phyloP scores from a whole-genome alignment of 2,888 invertebrate species.

The Heteromyza rotundicornis region DNA sequence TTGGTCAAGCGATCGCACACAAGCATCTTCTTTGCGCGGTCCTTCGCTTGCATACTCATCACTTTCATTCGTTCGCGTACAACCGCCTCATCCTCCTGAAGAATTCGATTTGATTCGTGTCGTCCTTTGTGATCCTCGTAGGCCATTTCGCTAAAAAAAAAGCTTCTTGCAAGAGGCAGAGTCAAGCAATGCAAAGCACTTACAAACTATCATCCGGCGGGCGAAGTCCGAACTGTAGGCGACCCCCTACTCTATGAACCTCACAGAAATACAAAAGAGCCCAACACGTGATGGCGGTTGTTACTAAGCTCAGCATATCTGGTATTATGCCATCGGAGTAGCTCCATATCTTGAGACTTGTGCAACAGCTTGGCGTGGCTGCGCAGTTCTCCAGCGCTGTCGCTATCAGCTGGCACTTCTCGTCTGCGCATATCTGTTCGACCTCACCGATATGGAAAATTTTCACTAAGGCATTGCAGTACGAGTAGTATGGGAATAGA shows the following conservation, averaged over 20 bases:
- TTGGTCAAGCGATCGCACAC: constrained; percentile 31
- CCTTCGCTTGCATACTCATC: constrained; percentile 2
- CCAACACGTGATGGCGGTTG: not conserved
- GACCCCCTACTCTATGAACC: not conserved
- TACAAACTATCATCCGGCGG: constrained; percentile 13
- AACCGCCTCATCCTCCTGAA: constrained; percentile 25
- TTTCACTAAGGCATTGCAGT: constrained; percentile 31
- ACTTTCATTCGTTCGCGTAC: constrained; percentile 26
- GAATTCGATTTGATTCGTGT: not conserved
- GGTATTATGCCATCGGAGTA: constrained; percentile 17
- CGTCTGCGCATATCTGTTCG: constrained; percentile 30
- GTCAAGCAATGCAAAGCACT: not conserved
- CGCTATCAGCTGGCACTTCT: constrained; percentile 28
- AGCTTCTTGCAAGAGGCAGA: constrained; percentile 7
- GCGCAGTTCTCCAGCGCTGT: constrained; percentile 26
- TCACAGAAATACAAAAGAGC: not conserved
- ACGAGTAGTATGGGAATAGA: constrained; percentile 27
- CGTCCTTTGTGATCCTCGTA: not conserved
- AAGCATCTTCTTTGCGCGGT: constrained; percentile 13
- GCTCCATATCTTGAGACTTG: too few relatives aligned
- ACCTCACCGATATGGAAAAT: constrained; percentile 28
- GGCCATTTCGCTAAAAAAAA: not conserved
- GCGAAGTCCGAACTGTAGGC: not conserved
- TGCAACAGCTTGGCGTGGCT: constrained; percentile 38
- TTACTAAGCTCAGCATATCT: constrained; percentile 16